phyloP scores from a whole-genome alignment of 2,888 invertebrate genomes.

The Amphipoea lucens region DNA sequence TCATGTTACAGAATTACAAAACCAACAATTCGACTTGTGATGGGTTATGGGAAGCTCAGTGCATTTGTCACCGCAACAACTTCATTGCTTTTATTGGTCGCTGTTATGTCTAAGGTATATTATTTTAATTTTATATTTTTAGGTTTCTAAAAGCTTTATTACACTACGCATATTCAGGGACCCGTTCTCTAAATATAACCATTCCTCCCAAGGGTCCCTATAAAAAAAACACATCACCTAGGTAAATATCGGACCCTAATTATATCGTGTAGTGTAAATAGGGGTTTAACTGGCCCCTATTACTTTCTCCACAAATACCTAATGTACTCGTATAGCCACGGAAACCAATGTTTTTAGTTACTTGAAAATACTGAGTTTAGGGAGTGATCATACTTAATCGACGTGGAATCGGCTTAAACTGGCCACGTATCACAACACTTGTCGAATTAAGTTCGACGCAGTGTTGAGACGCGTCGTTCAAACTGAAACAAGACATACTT shows the following conservation, averaged over 20 bases:
- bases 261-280: not conserved
- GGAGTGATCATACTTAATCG: not conserved
- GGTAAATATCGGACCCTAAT: not conserved
- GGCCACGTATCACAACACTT: not conserved
- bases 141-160: not conserved
- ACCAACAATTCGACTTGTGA: constrained; percentile 85
- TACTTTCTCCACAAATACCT: not conserved
- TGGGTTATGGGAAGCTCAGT: constrained; percentile 86
- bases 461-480: not conserved
- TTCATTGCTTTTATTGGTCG: constrained; percentile 83
- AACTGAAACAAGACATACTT: not conserved
- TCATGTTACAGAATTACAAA: constrained; percentile 82
- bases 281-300: not conserved
- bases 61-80: constrained; percentile 83
- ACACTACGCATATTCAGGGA: not conserved
- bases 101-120: constrained; percentile 87
- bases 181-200: not conserved
- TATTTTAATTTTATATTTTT: not conserved
- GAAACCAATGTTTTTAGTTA: not conserved
- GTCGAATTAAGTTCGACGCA: not conserved
- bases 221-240: not conserved
- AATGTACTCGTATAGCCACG: not conserved
- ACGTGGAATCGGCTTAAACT: not conserved
- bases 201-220: not conserved
- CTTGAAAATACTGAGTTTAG: not conserved